Percentiles rank a stretch among this genome's conserved stretches.
Conservation (phyloP, 2,888 invertebrate genomes). For the Cremastinae sp. region DNA sequence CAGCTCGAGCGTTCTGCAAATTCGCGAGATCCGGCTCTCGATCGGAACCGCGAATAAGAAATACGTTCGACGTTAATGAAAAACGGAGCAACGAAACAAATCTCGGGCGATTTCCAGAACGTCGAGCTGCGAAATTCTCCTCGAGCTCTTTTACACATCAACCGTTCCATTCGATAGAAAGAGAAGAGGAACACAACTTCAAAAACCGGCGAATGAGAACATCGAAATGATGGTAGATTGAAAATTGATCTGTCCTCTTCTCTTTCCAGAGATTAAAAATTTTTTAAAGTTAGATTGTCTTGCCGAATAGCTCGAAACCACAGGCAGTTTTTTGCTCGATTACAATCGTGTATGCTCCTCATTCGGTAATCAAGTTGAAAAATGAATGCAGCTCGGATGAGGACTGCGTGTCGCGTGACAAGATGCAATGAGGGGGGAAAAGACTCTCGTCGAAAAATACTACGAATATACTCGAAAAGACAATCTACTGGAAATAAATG, state of each 20-base stretch:
- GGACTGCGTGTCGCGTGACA: background rate
- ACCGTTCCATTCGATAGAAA: constrained; percentile 73
- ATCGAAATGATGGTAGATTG: constrained; percentile 71
- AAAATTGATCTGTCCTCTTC: constrained; percentile 55
- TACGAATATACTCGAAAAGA: constrained; percentile 66
- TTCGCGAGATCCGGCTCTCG: constrained; percentile 38
- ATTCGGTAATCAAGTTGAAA: background rate
- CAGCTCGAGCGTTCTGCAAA: constrained; percentile 72
- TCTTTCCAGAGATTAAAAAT: constrained; percentile 76
- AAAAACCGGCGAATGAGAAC: constrained; percentile 44
- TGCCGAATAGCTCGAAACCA: constrained; percentile 66
- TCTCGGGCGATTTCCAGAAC: constrained; percentile 69
- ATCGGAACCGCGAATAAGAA: background rate
- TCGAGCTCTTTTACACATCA: constrained; percentile 78
- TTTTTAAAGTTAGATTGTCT: constrained; percentile 71
- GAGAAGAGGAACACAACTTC: background rate
- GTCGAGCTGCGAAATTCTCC: constrained; percentile 70
- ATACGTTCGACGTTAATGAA: background rate
- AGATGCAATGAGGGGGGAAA: background rate
- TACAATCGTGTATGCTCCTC: constrained; percentile 8
- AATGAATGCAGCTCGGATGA: too few species aligned
- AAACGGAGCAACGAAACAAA: constrained; percentile 29
- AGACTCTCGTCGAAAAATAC: background rate
- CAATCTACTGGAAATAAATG: constrained; percentile 73
- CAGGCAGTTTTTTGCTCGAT: constrained; percentile 12